These are phyloP conservation scores for Melanotaenia duboulayi DNA, from an alignment of 2,113 vertebrate genomes.

Conservation along the genomic window DNA sequence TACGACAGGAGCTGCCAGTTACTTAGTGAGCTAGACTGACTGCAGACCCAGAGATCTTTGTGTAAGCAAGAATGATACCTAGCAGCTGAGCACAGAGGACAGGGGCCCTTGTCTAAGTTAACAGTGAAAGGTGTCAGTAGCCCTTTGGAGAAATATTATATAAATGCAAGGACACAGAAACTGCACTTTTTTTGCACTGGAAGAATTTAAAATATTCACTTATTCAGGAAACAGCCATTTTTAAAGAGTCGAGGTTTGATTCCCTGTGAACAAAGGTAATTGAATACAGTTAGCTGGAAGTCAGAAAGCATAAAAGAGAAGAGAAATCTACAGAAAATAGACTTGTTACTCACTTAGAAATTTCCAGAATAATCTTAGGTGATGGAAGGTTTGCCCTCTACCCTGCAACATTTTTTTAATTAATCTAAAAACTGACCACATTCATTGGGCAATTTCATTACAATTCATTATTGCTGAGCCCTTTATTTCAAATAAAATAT, in stretches of 20 bases:
- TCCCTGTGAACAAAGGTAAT: background rate
- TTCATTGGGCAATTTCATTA: background rate
- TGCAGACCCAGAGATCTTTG: slow-evolving; percentile 25
- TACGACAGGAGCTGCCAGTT: slow-evolving; percentile 56
- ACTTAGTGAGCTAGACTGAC: slow-evolving; percentile 26
- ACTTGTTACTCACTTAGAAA: too few species aligned
- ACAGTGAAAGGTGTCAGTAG: slow-evolving; percentile 31
- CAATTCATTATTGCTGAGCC: background rate
- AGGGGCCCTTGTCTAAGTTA: slow-evolving; percentile 21
- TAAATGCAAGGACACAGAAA: background rate
- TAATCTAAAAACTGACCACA: background rate
- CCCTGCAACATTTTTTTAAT: slow-evolving; percentile 1
- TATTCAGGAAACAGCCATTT: too few species aligned
- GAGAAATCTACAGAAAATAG: too few species aligned
- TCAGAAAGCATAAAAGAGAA: background rate
- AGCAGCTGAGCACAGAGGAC: slow-evolving; percentile 39
- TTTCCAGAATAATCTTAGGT: background rate
- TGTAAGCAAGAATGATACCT: slow-evolving; percentile 51
- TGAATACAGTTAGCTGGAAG: background rate
- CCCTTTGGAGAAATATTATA: slow-evolving; percentile 7
- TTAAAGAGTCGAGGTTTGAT: background rate
- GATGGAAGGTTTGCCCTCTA: background rate
- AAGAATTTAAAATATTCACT: background rate
- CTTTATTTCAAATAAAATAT: background rate
- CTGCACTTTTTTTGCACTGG: background rate